phyloP scores from a whole-genome alignment of 2,888 invertebrate species.

The Rhabditophanes sp. region DNA sequence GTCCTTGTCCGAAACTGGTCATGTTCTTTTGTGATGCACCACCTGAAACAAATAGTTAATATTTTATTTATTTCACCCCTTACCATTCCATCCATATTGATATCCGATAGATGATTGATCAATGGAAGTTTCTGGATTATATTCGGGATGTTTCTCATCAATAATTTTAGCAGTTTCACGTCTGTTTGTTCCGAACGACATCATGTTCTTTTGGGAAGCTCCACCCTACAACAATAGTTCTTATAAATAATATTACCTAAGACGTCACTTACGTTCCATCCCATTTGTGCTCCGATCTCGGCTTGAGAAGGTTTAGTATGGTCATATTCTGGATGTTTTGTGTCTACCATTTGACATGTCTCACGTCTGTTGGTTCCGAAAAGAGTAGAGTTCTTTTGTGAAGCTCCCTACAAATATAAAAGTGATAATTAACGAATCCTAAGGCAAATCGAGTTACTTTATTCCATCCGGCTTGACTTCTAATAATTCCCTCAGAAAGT shows the following conservation, averaged over 20 bases:
- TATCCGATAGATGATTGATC: constrained; percentile 33
- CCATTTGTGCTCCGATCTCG: constrained; percentile 42
- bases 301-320: constrained; percentile 42
- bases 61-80: neutral
- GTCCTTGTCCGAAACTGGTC: constrained; percentile 43
- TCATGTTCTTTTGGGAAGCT: constrained; percentile 43
- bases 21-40: too few species aligned
- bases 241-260: neutral
- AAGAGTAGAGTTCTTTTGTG: constrained; percentile 41
- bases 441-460: too few species aligned
- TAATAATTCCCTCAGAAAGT: constrained; percentile 42
- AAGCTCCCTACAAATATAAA: too few species aligned
- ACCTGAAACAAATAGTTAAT: constrained; percentile 1
- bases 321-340: constrained; percentile 44
- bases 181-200: constrained; percentile 41
- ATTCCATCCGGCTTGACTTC: constrained; percentile 43
- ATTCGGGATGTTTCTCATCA: constrained; percentile 43
- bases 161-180: constrained; percentile 43
- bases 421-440: too few species aligned
- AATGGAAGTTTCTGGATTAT: constrained; percentile 34
- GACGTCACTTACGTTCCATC: constrained; percentile 34
- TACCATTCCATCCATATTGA: constrained; percentile 8
- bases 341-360: constrained; percentile 42
- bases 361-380: constrained; percentile 44
- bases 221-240: neutral